Percentiles rank a stretch among this genome's conserved stretches.
These are phyloP conservation scores for Clivina fossor DNA, from an alignment of 2,888 invertebrate genomes.

Conservation along the genomic window DNA sequence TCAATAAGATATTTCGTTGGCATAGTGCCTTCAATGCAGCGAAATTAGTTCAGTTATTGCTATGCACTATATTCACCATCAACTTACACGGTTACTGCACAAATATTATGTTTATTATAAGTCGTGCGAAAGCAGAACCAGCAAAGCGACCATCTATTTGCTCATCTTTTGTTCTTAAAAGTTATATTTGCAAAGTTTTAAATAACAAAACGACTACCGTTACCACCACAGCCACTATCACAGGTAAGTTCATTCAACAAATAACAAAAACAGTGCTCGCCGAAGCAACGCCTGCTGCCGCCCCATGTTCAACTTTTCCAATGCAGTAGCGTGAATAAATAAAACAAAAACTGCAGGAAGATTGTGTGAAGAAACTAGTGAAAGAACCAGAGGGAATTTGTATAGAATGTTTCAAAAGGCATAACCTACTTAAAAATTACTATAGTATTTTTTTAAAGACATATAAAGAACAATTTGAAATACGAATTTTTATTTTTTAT, in stretches of 20 bases:
- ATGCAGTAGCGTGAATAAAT: slow-evolving; percentile 6
- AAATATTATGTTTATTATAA: slow-evolving; percentile 21
- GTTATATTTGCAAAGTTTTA: slow-evolving; percentile 24
- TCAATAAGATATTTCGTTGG: too few relatives aligned
- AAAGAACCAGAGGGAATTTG: too few relatives aligned
- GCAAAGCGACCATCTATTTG: background rate
- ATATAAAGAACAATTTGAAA: too few relatives aligned
- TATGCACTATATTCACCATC: slow-evolving; percentile 10
- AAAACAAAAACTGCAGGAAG: slow-evolving; percentile 8
- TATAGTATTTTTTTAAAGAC: too few relatives aligned
- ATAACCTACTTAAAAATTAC: too few relatives aligned
- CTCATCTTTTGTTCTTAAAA: slow-evolving; percentile 8
- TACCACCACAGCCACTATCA: too few relatives aligned
- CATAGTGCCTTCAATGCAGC: too few relatives aligned
- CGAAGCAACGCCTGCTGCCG: too few relatives aligned
- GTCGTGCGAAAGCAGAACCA: too few relatives aligned
- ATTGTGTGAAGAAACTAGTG: slow-evolving; percentile 10
- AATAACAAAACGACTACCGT: slow-evolving; percentile 19
- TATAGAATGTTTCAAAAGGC: too few relatives aligned
- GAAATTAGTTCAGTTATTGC: too few relatives aligned
- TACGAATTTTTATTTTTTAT: too few relatives aligned
- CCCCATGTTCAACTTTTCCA: slow-evolving; percentile 17
- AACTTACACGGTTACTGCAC: slow-evolving; percentile 5
- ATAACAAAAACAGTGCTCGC: slow-evolving; percentile 20
- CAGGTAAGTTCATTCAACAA: slow-evolving; percentile 12